Percentiles rank a stretch among this genome's conserved stretches.
phyloP scores from a whole-genome alignment of 2,888 invertebrate genomes.

The Lithophane semibrunnea region DNA sequence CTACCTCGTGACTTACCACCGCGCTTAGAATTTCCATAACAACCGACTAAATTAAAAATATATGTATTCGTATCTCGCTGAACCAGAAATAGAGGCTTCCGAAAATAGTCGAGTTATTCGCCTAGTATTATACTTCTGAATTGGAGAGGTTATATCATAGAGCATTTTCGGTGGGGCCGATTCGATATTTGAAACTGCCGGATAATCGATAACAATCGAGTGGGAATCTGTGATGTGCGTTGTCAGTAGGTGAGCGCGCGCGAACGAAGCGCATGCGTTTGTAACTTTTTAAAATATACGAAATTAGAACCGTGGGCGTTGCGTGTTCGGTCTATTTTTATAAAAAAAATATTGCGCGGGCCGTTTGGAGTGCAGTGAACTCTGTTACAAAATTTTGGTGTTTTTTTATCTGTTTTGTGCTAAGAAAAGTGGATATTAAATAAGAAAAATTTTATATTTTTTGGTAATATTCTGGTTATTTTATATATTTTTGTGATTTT shows the following conservation, averaged over 20 bases:
- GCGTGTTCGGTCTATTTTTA: constrained; percentile 78
- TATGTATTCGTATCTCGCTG: neutral
- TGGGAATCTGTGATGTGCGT: constrained; percentile 68
- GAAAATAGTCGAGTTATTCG: constrained; percentile 36
- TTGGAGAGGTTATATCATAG: constrained; percentile 25
- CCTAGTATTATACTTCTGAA: constrained; percentile 42
- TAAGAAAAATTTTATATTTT: constrained; percentile 25
- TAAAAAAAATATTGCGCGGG: constrained; percentile 72
- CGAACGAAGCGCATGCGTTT: constrained; percentile 79
- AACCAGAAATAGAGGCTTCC: constrained; percentile 21
- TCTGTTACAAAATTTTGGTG: constrained; percentile 69
- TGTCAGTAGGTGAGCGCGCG: constrained; percentile 81
- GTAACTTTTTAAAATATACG: constrained; percentile 70
- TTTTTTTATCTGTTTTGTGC: constrained; percentile 56
- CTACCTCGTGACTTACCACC: constrained; percentile 67
- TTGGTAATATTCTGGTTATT: constrained; percentile 35
- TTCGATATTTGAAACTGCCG: constrained; percentile 71
- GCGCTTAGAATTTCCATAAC: constrained; percentile 68
- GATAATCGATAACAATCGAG: constrained; percentile 71
- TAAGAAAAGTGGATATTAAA: constrained; percentile 62
- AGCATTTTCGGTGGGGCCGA: constrained; percentile 21
- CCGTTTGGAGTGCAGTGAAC: constrained; percentile 85
- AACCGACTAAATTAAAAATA: constrained; percentile 55
- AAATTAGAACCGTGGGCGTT: constrained; percentile 75
- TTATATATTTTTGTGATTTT: constrained; percentile 16